phyloP scores from a whole-genome alignment of 2,113 vertebrate genomes.

The Onychostruthus taczanowskii region DNA sequence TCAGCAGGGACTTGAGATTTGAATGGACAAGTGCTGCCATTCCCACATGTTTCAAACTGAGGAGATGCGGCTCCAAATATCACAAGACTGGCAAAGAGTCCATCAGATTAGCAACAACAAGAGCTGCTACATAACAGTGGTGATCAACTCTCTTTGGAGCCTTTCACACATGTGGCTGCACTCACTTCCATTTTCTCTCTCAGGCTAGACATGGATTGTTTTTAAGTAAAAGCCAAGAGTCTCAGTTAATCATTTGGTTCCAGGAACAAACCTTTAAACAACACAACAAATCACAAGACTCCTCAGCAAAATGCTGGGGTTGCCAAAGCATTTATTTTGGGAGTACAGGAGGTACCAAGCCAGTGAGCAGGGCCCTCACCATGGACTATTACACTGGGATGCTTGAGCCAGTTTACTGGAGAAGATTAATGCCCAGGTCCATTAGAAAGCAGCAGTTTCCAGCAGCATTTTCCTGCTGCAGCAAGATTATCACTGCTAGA shows the following conservation, averaged over 20 bases:
- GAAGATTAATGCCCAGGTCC: not conserved
- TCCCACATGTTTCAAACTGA: not conserved
- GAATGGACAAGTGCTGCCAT: slow-evolving; percentile 30
- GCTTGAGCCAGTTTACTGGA: not conserved
- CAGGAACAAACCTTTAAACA: slow-evolving; percentile 11
- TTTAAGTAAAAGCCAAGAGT: slow-evolving; percentile 24
- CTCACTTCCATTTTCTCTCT: slow-evolving; percentile 15
- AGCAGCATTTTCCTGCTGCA: not conserved
- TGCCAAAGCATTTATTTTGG: not conserved
- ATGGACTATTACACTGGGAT: not conserved
- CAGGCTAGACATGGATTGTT: not conserved
- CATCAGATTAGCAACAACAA: slow-evolving; percentile 8
- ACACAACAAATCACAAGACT: not conserved
- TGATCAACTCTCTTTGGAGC: not conserved
- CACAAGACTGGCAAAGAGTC: not conserved
- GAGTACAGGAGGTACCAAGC: not conserved
- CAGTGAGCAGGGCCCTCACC: not conserved
- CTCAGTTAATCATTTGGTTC: slow-evolving; percentile 29
- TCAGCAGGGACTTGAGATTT: not conserved
- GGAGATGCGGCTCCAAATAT: not conserved
- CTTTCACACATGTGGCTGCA: not conserved
- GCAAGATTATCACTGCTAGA: not conserved
- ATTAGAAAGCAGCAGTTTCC: not conserved
- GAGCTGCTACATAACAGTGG: not conserved
- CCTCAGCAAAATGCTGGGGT: not conserved